Conservation (phyloP, 2,888 invertebrate genomes). For the Cyclophora albipunctata region DNA sequence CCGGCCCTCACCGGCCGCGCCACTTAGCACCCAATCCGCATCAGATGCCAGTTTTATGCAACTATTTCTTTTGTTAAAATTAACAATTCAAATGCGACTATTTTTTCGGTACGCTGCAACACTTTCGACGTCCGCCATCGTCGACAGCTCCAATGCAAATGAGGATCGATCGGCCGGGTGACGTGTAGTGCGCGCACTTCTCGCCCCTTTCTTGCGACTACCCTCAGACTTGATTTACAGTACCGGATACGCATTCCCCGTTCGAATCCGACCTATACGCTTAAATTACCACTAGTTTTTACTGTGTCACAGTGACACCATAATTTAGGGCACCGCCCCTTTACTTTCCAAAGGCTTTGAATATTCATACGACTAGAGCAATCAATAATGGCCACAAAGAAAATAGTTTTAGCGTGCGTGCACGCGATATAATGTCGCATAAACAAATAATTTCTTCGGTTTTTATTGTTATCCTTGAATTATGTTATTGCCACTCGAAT, state of each 20-base stretch:
- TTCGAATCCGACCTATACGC: slow-evolving; percentile 55
- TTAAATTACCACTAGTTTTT: slow-evolving; percentile 63
- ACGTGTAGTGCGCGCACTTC: slow-evolving; percentile 66
- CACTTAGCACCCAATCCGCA: slow-evolving; percentile 58
- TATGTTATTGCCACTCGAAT: slow-evolving; percentile 48
- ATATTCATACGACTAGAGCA: slow-evolving; percentile 73
- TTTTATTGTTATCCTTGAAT: slow-evolving; percentile 61
- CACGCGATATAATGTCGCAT: slow-evolving; percentile 72
- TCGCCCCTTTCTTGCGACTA: slow-evolving; percentile 73
- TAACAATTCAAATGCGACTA: slow-evolving; percentile 67
- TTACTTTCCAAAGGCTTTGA: slow-evolving; percentile 68
- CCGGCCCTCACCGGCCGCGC: slow-evolving; percentile 23
- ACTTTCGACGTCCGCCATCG: slow-evolving; percentile 67
- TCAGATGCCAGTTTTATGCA: slow-evolving; percentile 55
- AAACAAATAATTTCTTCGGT: slow-evolving; percentile 70
- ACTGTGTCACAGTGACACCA: slow-evolving; percentile 70
- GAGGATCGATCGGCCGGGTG: slow-evolving; percentile 66
- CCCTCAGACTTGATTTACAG: slow-evolving; percentile 70
- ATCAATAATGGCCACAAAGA: slow-evolving; percentile 71
- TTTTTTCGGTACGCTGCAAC: slow-evolving; percentile 61
- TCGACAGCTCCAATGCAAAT: slow-evolving; percentile 67
- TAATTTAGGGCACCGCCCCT: slow-evolving; percentile 71
- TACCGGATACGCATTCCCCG: slow-evolving; percentile 63
- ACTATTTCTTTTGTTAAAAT: slow-evolving; percentile 64
- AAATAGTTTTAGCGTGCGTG: slow-evolving; percentile 72